Percentiles rank a stretch among this genome's conserved stretches.
Conservation (phyloP, 2,888 invertebrate genomes). For the Lathronympha strigana region DNA sequence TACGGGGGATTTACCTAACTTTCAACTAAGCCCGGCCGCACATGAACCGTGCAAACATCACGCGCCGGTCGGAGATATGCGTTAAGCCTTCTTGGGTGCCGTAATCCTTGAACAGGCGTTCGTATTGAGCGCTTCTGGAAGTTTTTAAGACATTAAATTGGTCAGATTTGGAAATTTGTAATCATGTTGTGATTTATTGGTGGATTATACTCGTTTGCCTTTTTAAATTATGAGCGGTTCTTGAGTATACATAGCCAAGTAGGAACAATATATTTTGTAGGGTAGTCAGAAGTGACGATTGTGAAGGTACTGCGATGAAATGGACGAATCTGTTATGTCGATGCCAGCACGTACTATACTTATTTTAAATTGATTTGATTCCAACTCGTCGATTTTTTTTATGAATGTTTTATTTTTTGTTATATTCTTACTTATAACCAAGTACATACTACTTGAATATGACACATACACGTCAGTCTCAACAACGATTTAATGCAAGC, state of each 20-base stretch:
- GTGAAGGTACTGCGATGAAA: no score
- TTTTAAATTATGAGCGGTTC: not conserved
- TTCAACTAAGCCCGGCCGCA: constrained; percentile 63
- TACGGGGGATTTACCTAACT: constrained; percentile 69
- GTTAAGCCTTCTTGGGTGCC: constrained; percentile 64
- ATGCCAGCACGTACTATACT: no score
- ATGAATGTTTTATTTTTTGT: no score
- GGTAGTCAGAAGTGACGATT: no score
- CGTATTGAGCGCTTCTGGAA: constrained; percentile 26
- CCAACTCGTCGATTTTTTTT: no score
- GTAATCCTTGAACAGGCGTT: constrained; percentile 57
- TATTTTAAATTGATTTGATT: no score
- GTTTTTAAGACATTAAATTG: constrained; percentile 41
- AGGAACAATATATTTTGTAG: not conserved
- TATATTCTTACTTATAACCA: not conserved
- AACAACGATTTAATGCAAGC: constrained; percentile 42
- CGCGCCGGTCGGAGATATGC: constrained; percentile 66
- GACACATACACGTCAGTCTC: constrained; percentile 7
- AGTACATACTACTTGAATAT: not conserved
- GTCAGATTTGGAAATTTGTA: constrained; percentile 28
- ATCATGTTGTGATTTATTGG: constrained; percentile 22
- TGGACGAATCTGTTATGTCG: no score
- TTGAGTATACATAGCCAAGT: not conserved
- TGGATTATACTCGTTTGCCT: constrained; percentile 36
- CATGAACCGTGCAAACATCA: constrained; percentile 64